Percentiles rank a stretch among this genome's conserved stretches.
Evolutionary conservation across 2,888 invertebrate genomes (phyloP).

Genomic region (Matsumyia berberina): DNA sequence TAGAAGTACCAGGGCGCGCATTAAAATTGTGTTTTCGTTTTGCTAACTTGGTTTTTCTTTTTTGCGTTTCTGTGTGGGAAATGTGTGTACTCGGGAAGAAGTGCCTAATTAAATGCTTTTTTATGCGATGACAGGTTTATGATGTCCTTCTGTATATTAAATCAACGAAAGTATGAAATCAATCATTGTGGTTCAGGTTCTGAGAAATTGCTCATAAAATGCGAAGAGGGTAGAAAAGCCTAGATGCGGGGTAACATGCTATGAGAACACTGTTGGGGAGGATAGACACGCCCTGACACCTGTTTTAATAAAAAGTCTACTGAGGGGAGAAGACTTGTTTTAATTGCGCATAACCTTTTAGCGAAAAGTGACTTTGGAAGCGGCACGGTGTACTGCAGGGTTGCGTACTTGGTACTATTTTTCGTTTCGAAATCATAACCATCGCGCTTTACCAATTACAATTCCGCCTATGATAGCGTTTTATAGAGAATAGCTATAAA

Average conservation of each 20-base stretch:
- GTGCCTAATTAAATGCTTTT: slow-evolving; percentile 66
- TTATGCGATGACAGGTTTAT: slow-evolving; percentile 73
- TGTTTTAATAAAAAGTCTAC: no score
- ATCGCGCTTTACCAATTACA: no score
- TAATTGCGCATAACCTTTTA: no score
- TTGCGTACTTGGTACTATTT: no score
- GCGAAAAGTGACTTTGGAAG: no score
- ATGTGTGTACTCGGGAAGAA: slow-evolving; percentile 1
- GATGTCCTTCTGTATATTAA: slow-evolving; percentile 55
- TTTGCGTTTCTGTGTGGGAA: slow-evolving; percentile 25
- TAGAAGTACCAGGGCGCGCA: slow-evolving; percentile 38
- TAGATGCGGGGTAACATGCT: background rate
- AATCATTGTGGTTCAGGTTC: slow-evolving; percentile 7
- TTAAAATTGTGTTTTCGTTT: slow-evolving; percentile 25
- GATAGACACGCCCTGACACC: no score
- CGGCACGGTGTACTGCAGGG: no score
- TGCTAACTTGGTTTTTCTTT: background rate
- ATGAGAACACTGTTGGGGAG: background rate
- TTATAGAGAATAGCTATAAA: no score
- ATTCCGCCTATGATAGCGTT: no score
- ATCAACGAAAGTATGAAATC: slow-evolving; percentile 31
- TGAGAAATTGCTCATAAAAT: background rate
- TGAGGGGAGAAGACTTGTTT: no score
- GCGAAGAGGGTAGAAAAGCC: background rate
- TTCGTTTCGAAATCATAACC: no score